Conservation (phyloP, 2,797 vertebrate species). For the Gymnoscopelus microlampas region DNA sequence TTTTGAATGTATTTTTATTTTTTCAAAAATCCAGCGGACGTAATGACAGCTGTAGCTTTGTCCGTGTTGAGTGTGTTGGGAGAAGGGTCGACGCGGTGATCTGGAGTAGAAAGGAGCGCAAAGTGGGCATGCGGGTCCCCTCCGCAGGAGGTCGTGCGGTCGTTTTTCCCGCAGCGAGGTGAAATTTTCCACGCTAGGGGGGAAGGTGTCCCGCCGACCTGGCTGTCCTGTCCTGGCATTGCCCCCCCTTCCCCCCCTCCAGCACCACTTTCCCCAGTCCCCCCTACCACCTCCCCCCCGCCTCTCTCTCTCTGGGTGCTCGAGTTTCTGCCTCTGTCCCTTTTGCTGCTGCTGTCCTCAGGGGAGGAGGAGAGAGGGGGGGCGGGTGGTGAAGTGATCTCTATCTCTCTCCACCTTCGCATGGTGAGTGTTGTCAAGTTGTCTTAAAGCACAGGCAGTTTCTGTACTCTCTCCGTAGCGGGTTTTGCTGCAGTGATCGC, state of each 20-base stretch:
- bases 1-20: background rate
- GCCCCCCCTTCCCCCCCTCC: no score
- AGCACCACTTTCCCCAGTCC: no score
- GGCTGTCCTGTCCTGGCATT: no score
- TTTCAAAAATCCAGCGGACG: background rate
- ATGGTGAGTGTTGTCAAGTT: constrained; percentile 72
- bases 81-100: constrained; percentile 30
- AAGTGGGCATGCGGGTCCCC: constrained; percentile 59
- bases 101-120: constrained; percentile 29
- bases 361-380: constrained; percentile 11
- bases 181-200: constrained; percentile 22
- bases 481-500: constrained; percentile 82
- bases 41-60: constrained; percentile 25
- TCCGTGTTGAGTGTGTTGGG: background rate
- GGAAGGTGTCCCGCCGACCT: constrained; percentile 13
- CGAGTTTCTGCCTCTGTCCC: no score
- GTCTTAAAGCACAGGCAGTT: constrained; percentile 52
- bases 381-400: constrained; percentile 17
- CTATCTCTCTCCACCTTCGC: constrained; percentile 56
- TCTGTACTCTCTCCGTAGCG: constrained; percentile 20
- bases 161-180: constrained; percentile 46
- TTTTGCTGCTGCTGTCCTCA: no score
- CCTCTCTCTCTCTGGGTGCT: no score
- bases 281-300: no score
- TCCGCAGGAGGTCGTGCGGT: constrained; percentile 47